Evolutionary conservation across 2,888 invertebrate species (phyloP), one percentile per base, ranked within the genome.

Genomic region (Hemithea aestivaria): DNA sequence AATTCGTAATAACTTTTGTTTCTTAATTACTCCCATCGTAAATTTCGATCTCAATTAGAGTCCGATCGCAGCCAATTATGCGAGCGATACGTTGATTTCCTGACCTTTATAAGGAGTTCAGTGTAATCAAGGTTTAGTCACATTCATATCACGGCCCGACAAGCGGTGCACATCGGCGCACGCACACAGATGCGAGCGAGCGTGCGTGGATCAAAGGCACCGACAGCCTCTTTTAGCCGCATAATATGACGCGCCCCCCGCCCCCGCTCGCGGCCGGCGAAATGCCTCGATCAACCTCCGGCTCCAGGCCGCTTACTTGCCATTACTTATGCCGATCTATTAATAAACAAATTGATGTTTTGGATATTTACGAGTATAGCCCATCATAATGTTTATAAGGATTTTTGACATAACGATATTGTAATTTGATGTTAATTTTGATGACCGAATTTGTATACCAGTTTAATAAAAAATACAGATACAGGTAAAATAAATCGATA

Each of bases 201-300:
- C 71, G 57, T 58, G 67, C 67, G 60, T 73, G 70, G 79, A 81
- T 87, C 87, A 87, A 87, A 87, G 87, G 85, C 77, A 82, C 87
- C 85, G 85, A 84, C 84, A 85, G 79, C 74, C 83, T 87, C 83
- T 82, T 87, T 85, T 85, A 85, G 84, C 85, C 77, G 83, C 83
- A 82, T 87, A 87, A 87, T 87, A 84, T 85, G 85, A 87, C 83
- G 83, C 79, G 79, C 72, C 73, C 77, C 74, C 76, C 70, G 69
- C 75, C 75, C 60, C 71, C 64, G 70, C 74, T 71, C 63, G 64
- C 72, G 68, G 69, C 76, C 79, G 71, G 78, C 79, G 67, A 78
- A 77, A 77, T 76, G 70, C 76, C 74, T 73, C 63, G 67, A 67
- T 59, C 64, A 62, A 74, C 74, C 77, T 75, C 71, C 69, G 67